Base-by-base conservation (phyloP, 1,140 invertebrate species). In the Ooceraea biroi region DNA sequence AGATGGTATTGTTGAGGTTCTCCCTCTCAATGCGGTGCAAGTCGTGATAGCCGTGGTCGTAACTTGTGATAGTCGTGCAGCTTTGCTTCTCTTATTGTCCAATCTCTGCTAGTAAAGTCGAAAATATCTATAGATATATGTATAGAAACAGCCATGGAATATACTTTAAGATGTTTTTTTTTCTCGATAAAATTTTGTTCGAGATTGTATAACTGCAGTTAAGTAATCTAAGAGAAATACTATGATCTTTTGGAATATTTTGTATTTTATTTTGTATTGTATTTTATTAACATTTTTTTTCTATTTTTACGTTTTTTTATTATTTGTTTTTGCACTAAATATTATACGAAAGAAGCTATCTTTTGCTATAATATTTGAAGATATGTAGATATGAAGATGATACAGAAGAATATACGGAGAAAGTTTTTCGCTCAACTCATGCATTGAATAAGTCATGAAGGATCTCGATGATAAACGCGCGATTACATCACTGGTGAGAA, bases 381-480 rank as follows among this genome's bases (percentile, higher is more conserved):
- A 17, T 48, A 50, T 11, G 11, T 30, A 5, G 25, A 12, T 76
- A 58, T 25, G 48, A 65, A 44, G 68, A 57, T 63, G n/a, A 27
- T 74, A 60, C 30, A n/a, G 44, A n/a, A n/a, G n/a, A n/a, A n/a
- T n/a, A n/a, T n/a, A n/a, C n/a, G n/a, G 66, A 52, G 19, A 85
- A 83, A 88, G 85, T 41, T 88, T 90, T 83, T 84, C 87, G 77
- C 77, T 83, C 82, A 63, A 80, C 57, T 87, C 78, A 82, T 77
- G 85, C 84, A 85, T 89, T 92, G 90, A 91, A 92, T 91, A 91
- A 92, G 87, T 90, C 91, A 91, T 91, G 90, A 89, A 91, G 83
- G 85, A 85, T 57, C 90, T 68, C 80, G 76, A 52, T 88, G 90
- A 91, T 89, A 90, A 91, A 88, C 86, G 85, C 80, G 73, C 86